Percentiles rank a stretch among this genome's conserved stretches.
Evolutionary conservation across 2,113 vertebrate species (phyloP).

Genomic region (Poeciliopsis retropinna): DNA sequence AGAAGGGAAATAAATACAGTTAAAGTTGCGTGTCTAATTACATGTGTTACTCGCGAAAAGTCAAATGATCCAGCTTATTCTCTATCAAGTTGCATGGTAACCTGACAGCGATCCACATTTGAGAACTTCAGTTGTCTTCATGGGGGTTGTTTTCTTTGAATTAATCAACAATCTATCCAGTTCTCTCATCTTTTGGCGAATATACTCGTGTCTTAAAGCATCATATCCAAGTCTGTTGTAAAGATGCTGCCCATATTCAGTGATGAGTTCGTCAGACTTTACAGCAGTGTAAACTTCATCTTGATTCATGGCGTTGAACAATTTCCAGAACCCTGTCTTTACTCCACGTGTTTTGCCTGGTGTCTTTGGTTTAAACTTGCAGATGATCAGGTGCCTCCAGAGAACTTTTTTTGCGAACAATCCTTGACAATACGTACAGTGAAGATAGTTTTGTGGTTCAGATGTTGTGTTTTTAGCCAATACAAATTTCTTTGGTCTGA

Average conservation of each 20-base stretch:
- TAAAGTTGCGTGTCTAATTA: background rate
- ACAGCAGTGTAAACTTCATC: background rate
- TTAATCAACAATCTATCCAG: conserved; percentile 34
- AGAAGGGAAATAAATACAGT: background rate
- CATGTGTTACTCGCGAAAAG: background rate
- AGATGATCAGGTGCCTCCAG: background rate
- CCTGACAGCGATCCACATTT: background rate
- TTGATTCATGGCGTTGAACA: background rate
- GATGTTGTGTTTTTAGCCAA: background rate
- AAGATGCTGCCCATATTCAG: conserved; percentile 38
- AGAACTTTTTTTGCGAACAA: background rate
- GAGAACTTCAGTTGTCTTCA: conserved; percentile 25
- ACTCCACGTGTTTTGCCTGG: background rate
- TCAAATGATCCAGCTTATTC: background rate
- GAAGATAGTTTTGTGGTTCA: background rate
- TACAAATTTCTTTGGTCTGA: too few relatives aligned
- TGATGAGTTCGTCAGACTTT: conserved; percentile 12
- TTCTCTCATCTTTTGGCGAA: conserved; percentile 44
- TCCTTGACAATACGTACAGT: background rate
- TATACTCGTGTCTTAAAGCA: conserved; percentile 43
- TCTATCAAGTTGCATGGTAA: conserved; percentile 4
- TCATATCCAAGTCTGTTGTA: conserved; percentile 33
- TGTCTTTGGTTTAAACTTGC: background rate
- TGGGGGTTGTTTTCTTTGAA: conserved; percentile 18
- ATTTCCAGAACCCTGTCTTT: background rate